Evolutionary conservation across 2,113 vertebrate species (phyloP).

Genomic region (Pseudorasbora parva): DNA sequence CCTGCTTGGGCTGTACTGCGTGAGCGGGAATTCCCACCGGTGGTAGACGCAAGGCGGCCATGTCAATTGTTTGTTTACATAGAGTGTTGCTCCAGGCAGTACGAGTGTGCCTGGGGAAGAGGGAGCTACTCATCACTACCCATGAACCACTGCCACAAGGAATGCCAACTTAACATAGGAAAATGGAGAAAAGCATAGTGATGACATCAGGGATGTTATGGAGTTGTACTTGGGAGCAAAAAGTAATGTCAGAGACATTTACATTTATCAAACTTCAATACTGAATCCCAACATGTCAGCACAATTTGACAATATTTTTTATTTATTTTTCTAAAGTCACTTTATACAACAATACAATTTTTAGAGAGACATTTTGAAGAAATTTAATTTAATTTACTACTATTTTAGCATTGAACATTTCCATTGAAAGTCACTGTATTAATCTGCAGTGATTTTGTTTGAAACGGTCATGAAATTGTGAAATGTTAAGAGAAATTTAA

Average conservation of each 20-base stretch:
- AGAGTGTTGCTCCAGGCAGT: constrained; percentile 64
- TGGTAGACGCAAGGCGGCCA: constrained; percentile 65
- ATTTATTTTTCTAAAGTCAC: neutral
- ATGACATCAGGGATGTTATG: constrained; percentile 21
- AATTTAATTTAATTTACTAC: neutral
- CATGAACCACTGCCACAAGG: constrained; percentile 50
- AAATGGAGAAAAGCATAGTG: constrained; percentile 5
- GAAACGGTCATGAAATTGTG: neutral
- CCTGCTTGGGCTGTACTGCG: constrained; percentile 61
- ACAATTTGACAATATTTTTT: neutral
- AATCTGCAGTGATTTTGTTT: neutral
- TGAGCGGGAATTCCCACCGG: constrained; percentile 70
- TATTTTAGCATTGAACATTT: neutral
- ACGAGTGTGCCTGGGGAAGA: constrained; percentile 51
- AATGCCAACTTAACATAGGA: constrained; percentile 37
- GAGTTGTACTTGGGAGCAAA: neutral
- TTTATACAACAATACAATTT: neutral
- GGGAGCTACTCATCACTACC: constrained; percentile 58
- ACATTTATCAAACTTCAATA: neutral
- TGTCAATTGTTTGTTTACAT: constrained; percentile 79
- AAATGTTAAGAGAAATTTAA: neutral
- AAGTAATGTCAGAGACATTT: neutral
- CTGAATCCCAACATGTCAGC: neutral
- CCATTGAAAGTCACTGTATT: neutral
- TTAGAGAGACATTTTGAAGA: too few species aligned